phyloP scores from a whole-genome alignment of 2,888 invertebrate genomes.

The Drosophila prolongata region DNA sequence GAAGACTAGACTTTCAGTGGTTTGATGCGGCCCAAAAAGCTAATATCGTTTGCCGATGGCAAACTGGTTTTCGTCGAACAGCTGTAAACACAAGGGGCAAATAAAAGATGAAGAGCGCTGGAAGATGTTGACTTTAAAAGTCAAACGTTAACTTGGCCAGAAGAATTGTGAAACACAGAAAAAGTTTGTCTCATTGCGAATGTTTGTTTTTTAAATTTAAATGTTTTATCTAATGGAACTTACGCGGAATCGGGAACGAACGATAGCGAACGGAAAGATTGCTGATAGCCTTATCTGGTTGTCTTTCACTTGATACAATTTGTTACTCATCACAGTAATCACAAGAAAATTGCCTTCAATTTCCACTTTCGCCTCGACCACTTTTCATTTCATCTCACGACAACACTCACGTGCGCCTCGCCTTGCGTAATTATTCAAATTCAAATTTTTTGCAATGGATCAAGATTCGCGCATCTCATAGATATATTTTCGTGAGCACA shows the following conservation, averaged over 20 bases:
- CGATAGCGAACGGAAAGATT: constrained; percentile 8
- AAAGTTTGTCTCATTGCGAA: neutral
- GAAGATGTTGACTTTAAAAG: constrained; percentile 44
- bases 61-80: constrained; percentile 72
- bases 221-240: constrained; percentile 16
- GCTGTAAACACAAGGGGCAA: constrained; percentile 58
- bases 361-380: constrained; percentile 40
- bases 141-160: constrained; percentile 46
- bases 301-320: constrained; percentile 13
- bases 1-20: constrained; percentile 24
- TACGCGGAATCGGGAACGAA: constrained; percentile 32
- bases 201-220: constrained; percentile 51
- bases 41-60: constrained; percentile 28
- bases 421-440: constrained; percentile 69
- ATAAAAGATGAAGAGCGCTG: constrained; percentile 15
- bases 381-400: constrained; percentile 32
- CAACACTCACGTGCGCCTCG: constrained; percentile 42
- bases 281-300: constrained; percentile 21
- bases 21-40: constrained; percentile 44
- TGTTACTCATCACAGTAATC: constrained; percentile 22
- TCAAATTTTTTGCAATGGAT: constrained; percentile 35
- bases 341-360: constrained; percentile 12
- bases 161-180: constrained; percentile 19
- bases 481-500: constrained; percentile 45
- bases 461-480: constrained; percentile 54